These are phyloP conservation scores for Peromyscus maniculatus DNA, from an alignment of 2,113 vertebrate genomes.

Conservation along the genomic window DNA sequence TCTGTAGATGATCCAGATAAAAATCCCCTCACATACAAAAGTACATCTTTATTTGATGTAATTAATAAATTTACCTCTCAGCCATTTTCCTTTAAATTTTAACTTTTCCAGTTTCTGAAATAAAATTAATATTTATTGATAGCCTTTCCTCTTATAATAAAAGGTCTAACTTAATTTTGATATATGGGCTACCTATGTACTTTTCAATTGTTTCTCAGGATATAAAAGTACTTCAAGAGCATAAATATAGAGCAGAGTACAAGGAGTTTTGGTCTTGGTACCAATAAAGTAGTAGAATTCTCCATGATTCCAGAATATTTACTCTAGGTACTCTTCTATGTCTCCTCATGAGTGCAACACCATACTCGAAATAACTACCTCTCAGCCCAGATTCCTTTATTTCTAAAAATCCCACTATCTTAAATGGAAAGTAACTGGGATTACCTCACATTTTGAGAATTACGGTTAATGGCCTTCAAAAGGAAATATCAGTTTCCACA, in stretches of 20 bases:
- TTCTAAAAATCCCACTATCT: background rate
- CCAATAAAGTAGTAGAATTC: background rate
- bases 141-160: background rate
- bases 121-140: background rate
- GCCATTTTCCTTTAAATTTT: background rate
- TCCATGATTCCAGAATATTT: background rate
- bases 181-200: background rate
- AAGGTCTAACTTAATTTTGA: background rate
- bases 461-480: background rate
- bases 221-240: background rate
- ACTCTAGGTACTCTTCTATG: background rate
- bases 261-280: background rate
- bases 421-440: background rate
- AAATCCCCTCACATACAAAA: background rate
- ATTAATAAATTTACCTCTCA: background rate
- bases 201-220: background rate
- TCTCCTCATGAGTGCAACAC: background rate
- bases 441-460: background rate
- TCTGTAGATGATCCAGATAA: background rate
- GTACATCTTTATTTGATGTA: background rate
- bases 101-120: background rate
- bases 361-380: background rate
- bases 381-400: background rate
- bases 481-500: background rate
- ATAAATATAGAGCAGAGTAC: background rate